Base-by-base conservation (phyloP, 2,888 invertebrate genomes). In the Trachelus iudaicus region DNA sequence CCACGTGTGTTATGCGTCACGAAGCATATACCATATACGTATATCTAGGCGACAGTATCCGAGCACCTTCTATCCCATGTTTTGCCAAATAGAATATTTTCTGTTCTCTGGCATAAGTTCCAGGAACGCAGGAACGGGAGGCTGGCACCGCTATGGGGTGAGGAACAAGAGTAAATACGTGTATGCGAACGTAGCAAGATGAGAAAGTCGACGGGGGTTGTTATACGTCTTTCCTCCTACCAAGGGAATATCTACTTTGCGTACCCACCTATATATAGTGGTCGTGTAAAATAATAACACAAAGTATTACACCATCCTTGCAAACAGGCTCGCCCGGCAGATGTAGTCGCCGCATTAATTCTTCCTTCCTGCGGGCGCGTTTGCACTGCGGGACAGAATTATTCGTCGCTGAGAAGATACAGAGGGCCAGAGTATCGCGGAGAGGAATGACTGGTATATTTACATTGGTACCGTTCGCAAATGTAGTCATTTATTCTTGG, bases 51-150 rank as follows among this genome's bases (percentile, higher is more conserved):
- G 23, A 23, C 23, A 23, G 6, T 23, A 56, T 56, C 23, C 56
- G 23, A 56, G 13, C 11, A 11, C 12, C 69, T 23, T 31, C 69
- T 12, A 80, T 81, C 79, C 79, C 81, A 76, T 82, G 83, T 87
- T 85, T 85, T 81, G 79, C 79, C 83, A 83, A 84, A 88, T 85
- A 83, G 83, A 88, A 87, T 85, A 88, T 85, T 85, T 85, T 83
- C 82, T 82, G 23, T 56, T 78, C 82, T 84, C 82, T 78, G 80
- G 76, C 69, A 80, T 79, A 82, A 81, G 83, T 83, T 84, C 76
- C 73, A 80, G 80, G 77, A 80, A 79, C 77, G 77, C 71, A 73
- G 37, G 73, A 15, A 31, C 31, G 31, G 75, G 75, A 71, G 75
- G 71, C 73, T 34, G 11, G 34, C 11, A 9, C 33, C 33, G 9